phyloP scores from a whole-genome alignment of 30 jellyfish, hydroid and myxozoan genomes.

The Clytia hemisphaerica region DNA sequence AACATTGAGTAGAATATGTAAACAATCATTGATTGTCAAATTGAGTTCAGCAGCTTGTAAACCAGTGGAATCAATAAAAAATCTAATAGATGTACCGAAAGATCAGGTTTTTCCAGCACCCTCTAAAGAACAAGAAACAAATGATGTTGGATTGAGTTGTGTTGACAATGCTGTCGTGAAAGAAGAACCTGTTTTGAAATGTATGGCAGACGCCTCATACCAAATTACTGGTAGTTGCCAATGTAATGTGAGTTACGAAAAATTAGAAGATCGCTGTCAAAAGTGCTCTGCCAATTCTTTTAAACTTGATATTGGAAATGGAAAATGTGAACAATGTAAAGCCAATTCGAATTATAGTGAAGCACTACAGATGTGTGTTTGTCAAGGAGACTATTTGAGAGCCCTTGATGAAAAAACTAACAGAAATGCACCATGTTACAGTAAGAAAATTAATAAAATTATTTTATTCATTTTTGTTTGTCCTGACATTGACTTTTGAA shows the following conservation, averaged over 20 bases:
- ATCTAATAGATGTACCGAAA: too few relatives aligned
- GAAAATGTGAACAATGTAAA: constrained; percentile 35
- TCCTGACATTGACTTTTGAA: too few relatives aligned
- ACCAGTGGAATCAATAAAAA: too few relatives aligned
- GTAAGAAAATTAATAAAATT: too few relatives aligned
- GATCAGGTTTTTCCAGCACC: too few relatives aligned
- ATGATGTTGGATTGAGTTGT: too few relatives aligned
- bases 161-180: constrained; percentile 19
- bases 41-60: too few relatives aligned
- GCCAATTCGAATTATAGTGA: constrained; percentile 28
- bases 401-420: background rate
- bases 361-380: background rate
- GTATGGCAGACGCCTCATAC: constrained; percentile 50
- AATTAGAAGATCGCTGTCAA: background rate
- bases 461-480: too few relatives aligned
- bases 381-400: background rate
- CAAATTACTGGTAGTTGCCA: constrained; percentile 37
- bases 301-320: constrained; percentile 36
- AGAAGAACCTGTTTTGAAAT: constrained; percentile 14
- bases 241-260: constrained; percentile 41
- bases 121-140: too few relatives aligned
- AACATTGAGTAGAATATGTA: too few relatives aligned
- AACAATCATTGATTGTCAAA: too few relatives aligned
- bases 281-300: constrained; percentile 22
- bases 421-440: background rate